These are phyloP conservation scores for Gari tellinella DNA, from an alignment of 2,888 invertebrate genomes.

Conservation along the genomic window DNA sequence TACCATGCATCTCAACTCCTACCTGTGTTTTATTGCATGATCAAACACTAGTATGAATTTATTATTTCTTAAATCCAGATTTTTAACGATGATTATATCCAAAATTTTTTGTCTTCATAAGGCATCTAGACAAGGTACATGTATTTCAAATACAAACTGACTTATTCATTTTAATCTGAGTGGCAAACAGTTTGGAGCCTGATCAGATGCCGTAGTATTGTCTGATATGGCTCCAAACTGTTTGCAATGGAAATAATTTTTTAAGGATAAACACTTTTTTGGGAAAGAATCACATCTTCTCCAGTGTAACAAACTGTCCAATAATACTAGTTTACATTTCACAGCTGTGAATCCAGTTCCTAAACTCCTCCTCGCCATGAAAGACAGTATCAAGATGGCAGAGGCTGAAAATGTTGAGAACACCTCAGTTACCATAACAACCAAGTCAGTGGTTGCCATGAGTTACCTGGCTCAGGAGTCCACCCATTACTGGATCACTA, in stretches of 20 bases:
- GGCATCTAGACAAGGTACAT: too few relatives aligned
- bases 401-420: conserved; percentile 71
- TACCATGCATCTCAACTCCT: too few relatives aligned
- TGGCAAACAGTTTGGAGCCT: too few relatives aligned
- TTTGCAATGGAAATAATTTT: too few relatives aligned
- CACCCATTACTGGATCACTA: conserved; percentile 89
- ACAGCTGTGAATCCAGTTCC: conserved; percentile 91
- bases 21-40: too few relatives aligned
- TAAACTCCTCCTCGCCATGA: conserved; percentile 89
- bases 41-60: too few relatives aligned
- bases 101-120: too few relatives aligned
- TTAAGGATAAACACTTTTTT: background rate
- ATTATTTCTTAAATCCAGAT: too few relatives aligned
- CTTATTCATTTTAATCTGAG: too few relatives aligned
- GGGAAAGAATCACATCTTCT: background rate
- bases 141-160: too few relatives aligned
- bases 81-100: too few relatives aligned
- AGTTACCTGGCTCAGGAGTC: conserved; percentile 89
- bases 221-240: background rate
- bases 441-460: conserved; percentile 86
- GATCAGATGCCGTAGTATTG: background rate
- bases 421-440: conserved; percentile 62
- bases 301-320: too few relatives aligned
- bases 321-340: conserved; percentile 24
- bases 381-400: conserved; percentile 60